Evolutionary conservation across 2,888 invertebrate genomes (phyloP), one percentile per base, ranked within the genome.

Genomic region (Stenurella melanura): DNA sequence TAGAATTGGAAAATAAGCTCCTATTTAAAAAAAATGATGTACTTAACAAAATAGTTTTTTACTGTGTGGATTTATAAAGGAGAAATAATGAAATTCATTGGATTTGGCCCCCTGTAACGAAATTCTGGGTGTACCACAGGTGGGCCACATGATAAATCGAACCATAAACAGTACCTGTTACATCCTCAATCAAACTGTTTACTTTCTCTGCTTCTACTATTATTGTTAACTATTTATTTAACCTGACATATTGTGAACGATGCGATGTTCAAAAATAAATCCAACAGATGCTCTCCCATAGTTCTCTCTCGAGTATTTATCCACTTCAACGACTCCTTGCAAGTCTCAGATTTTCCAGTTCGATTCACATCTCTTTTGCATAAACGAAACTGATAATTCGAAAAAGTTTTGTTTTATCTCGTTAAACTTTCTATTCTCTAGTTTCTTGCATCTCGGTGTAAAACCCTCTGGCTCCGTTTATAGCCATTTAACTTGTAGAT

Each of bases 251-350:
- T 57, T 57, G 18, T 19, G 57, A 57, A 57, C 57, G 57, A 17
- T 19, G 57, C 11, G 57, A 17, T 19, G 57, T 6, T 6, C 19
- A 17, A 57, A 57, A 57, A 57, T 11, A 18, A 57, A 57, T 19
- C 57, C 17, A 10, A 19, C 57, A 57, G 19, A 19, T 57, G 57
- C 57, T 42, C 57, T 57, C 6, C 3, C 1, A 10, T 19, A 18
- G 57, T 57, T 57, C 18, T 57, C 57, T 18, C 57, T 57, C 57
- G 15, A 57, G 18, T 57, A 57, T 18, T 42, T 57, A 57, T 57
- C 57, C 18, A 18, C 56, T 18, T 18, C 56, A 56, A 18, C 18
- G 56, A 6, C 17, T 57, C 57, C 18, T 57, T 57, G 19, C 19
- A 57, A 57, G 17, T 57, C 15, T 57, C 18, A 57, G 57, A 57